Percentiles rank a stretch among this genome's conserved stretches.
Evolutionary conservation across 2,113 vertebrate species (phyloP).

Genomic region (Carassius carassius): DNA sequence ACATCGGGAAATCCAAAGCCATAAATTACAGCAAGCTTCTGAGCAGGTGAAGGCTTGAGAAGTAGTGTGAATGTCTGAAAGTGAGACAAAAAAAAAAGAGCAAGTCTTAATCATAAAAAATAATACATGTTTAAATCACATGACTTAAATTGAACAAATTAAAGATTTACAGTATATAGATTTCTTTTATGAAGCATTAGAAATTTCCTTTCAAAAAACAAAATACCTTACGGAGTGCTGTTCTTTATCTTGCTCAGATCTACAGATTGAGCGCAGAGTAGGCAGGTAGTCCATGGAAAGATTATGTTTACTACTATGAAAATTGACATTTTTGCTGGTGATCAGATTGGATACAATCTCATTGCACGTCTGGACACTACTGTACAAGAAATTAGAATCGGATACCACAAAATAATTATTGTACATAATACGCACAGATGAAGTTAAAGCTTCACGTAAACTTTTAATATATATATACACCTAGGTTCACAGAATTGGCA

Average conservation of each 20-base stretch:
- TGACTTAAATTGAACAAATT: no score
- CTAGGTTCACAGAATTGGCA: slow-evolving; percentile 60
- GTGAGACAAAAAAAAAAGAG: background rate
- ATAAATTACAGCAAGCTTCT: slow-evolving; percentile 76
- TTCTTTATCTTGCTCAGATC: slow-evolving; percentile 76
- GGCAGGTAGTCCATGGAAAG: slow-evolving; percentile 83
- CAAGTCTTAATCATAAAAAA: no score
- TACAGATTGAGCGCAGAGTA: slow-evolving; percentile 84
- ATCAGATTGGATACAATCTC: slow-evolving; percentile 75
- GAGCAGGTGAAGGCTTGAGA: slow-evolving; percentile 81
- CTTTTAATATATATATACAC: slow-evolving; percentile 64
- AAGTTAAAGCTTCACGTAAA: background rate
- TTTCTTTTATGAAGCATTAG: background rate
- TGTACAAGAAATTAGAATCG: slow-evolving; percentile 60
- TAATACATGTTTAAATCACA: no score
- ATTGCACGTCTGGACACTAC: slow-evolving; percentile 71
- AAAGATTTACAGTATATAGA: no score
- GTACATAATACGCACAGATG: background rate
- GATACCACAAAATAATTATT: background rate
- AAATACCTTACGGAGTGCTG: slow-evolving; percentile 69
- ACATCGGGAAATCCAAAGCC: slow-evolving; percentile 78
- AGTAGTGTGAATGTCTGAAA: slow-evolving; percentile 81
- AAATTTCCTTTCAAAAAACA: background rate
- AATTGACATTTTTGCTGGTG: slow-evolving; percentile 72
- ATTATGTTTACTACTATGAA: slow-evolving; percentile 78